Conservation (phyloP, 2,888 invertebrate genomes). For the Phortica okadai region DNA sequence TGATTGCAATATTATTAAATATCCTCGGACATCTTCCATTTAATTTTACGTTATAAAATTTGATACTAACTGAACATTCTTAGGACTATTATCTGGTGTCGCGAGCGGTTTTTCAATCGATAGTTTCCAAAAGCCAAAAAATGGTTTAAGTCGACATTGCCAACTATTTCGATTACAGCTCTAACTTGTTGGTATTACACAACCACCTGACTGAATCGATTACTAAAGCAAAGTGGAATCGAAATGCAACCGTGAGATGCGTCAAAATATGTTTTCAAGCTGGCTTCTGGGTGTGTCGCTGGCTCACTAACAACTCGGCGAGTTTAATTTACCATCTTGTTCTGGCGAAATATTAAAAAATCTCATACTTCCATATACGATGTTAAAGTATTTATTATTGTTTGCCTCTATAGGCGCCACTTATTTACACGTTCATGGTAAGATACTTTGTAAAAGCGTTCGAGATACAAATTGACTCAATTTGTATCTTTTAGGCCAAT, state of each 20-base stretch:
- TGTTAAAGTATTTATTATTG: slow-evolving; percentile 15
- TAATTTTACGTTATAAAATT: too few relatives aligned
- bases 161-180: too few relatives aligned
- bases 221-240: too few relatives aligned
- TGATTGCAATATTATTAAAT: too few relatives aligned
- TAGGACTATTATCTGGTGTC: too few relatives aligned
- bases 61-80: too few relatives aligned
- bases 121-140: too few relatives aligned
- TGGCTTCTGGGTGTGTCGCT: slow-evolving; percentile 56
- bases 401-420: slow-evolving; percentile 6
- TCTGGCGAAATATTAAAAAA: slow-evolving; percentile 43
- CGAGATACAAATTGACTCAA: neutral
- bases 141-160: too few relatives aligned
- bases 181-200: too few relatives aligned
- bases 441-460: neutral
- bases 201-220: too few relatives aligned
- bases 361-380: neutral
- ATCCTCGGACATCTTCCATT: too few relatives aligned
- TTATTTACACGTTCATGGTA: neutral
- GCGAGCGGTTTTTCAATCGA: too few relatives aligned
- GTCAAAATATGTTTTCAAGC: slow-evolving; percentile 19
- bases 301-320: slow-evolving; percentile 6
- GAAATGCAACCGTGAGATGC: neutral
- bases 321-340: slow-evolving; percentile 44
- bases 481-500: slow-evolving; percentile 27